phyloP scores from a whole-genome alignment of 2,797 vertebrate genomes.

The Euthynnus affinis region DNA sequence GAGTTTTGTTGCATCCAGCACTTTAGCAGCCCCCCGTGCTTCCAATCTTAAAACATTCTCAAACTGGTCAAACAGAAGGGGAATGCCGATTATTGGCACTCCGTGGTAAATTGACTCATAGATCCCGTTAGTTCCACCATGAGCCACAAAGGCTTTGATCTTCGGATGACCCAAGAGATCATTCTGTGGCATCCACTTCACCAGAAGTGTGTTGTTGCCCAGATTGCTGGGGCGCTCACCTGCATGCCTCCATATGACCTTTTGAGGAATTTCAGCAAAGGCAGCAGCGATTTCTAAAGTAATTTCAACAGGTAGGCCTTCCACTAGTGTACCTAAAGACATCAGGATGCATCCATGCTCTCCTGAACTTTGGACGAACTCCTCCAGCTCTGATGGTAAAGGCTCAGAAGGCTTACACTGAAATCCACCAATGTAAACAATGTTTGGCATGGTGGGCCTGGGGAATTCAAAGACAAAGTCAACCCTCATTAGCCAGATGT shows the following conservation, averaged over 20 bases:
- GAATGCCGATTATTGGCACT: conserved; percentile 80
- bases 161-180: conserved; percentile 85
- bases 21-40: conserved; percentile 75
- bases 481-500: conserved; percentile 86
- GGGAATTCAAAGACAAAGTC: conserved; percentile 88
- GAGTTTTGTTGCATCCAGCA: conserved; percentile 68
- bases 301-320: conserved; percentile 78
- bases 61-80: conserved; percentile 84
- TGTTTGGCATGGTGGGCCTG: conserved; percentile 86
- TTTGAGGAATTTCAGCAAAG: conserved; percentile 84
- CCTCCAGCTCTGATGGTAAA: conserved; percentile 80
- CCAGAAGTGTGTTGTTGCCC: conserved; percentile 82
- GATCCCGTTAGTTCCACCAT: conserved; percentile 82
- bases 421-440: conserved; percentile 86
- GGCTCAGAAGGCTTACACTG: conserved; percentile 82
- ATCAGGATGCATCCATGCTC: conserved; percentile 87
- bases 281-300: conserved; percentile 82
- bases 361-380: conserved; percentile 84
- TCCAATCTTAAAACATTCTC: conserved; percentile 82
- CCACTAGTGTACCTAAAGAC: conserved; percentile 82
- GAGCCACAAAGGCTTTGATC: conserved; percentile 80
- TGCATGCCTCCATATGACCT: conserved; percentile 83
- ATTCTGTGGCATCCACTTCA: conserved; percentile 85
- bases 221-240: conserved; percentile 78
- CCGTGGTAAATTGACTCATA: conserved; percentile 85